These are phyloP conservation scores for Ceratoteleas bidentatus DNA, from an alignment of 1,140 invertebrate genomes.

Conservation along the genomic window DNA sequence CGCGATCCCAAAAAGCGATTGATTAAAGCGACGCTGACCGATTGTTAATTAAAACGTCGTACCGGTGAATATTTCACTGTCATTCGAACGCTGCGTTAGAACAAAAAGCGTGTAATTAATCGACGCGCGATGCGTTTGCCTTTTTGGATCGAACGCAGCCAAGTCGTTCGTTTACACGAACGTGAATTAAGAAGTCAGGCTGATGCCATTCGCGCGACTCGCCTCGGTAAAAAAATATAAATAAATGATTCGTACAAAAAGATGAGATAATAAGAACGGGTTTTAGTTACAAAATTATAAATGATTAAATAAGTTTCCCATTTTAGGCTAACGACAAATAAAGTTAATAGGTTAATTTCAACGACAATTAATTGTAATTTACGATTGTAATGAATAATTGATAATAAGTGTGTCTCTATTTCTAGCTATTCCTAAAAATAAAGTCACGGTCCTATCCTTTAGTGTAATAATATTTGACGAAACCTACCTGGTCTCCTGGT, in stretches of 20 bases:
- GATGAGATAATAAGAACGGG: no score
- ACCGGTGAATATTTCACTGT: constrained; percentile 33
- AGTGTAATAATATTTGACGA: no score
- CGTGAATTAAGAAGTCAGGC: constrained; percentile 31
- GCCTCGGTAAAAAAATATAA: constrained; percentile 25
- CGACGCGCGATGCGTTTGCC: constrained; percentile 24
- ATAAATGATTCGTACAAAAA: no score
- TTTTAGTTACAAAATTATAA: no score
- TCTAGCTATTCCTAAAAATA: no score
- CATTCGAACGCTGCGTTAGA: constrained; percentile 16
- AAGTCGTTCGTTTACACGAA: constrained; percentile 43
- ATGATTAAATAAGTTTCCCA: no score
- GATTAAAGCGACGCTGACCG: constrained; percentile 27
- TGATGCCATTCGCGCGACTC: constrained; percentile 15
- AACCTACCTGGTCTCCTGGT: constrained; percentile 82
- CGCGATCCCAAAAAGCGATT: neutral
- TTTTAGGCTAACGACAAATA: no score
- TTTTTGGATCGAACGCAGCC: constrained; percentile 32
- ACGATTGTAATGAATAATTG: no score
- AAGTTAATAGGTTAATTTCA: no score
- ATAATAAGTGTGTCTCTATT: no score
- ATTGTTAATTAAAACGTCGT: constrained; percentile 44
- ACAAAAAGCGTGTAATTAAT: constrained; percentile 40
- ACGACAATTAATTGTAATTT: no score
- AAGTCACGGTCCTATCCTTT: no score